Evolutionary conservation across 2,888 invertebrate genomes (phyloP).

Genomic region (Gortyna flavago): DNA sequence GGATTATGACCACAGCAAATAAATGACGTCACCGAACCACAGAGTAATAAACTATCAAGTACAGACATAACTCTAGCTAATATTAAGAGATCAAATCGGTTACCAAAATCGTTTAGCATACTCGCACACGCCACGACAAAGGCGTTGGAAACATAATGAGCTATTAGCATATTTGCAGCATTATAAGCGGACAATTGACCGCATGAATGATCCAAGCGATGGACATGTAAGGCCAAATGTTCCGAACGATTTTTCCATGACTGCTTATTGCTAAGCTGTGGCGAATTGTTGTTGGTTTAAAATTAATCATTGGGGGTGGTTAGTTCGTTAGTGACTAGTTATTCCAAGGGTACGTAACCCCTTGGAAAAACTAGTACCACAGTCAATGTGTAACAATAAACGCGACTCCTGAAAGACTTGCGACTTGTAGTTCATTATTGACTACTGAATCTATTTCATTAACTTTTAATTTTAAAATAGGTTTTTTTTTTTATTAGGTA

Average conservation of each 20-base stretch:
- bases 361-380: no score
- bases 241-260: slow-evolving; percentile 54
- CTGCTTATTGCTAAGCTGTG: slow-evolving; percentile 35
- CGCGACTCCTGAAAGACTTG: neutral
- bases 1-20: neutral
- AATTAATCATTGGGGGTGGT: slow-evolving; percentile 4
- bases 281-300: slow-evolving; percentile 30
- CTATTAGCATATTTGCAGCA: slow-evolving; percentile 85
- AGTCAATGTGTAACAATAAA: neutral
- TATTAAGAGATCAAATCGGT: slow-evolving; percentile 73
- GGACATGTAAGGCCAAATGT: slow-evolving; percentile 70
- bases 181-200: slow-evolving; percentile 77
- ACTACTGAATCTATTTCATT: neutral
- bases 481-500: neutral
- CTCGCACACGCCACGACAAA: slow-evolving; percentile 73
- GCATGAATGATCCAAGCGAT: slow-evolving; percentile 71
- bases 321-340: neutral
- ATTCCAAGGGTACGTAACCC: no score
- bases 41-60: slow-evolving; percentile 23
- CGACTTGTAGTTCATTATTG: neutral
- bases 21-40: slow-evolving; percentile 21
- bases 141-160: slow-evolving; percentile 78
- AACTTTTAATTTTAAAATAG: no score
- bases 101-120: slow-evolving; percentile 82
- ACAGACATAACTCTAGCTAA: slow-evolving; percentile 43